Evolutionary conservation across 2,797 vertebrate genomes (phyloP), one percentile per base, ranked within the genome.

Genomic region (Carduelis carduelis): DNA sequence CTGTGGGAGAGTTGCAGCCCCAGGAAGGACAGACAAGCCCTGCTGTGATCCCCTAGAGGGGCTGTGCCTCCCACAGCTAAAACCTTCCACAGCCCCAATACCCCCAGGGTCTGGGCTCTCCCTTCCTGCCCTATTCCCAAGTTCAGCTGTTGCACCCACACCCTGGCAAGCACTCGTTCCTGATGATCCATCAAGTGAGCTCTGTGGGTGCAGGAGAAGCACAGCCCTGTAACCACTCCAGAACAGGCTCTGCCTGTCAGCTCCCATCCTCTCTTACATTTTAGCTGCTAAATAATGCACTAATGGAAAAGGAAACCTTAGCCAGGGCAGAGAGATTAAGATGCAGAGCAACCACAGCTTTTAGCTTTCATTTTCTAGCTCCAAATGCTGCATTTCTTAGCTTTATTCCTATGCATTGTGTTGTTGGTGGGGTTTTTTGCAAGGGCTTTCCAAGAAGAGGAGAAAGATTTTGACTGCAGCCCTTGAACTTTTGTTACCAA

Each of bases 291-390:
- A 95, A 97, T 94, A 96, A 96, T 93, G 81, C 81, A 87, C 60
- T 85, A 89, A 74, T 83, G 82, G 82, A 95, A 96, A 96, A 85
- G 57, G 76, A 94, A 96, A 96, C 93, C 86, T 90, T 82, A 80
- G 75, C 78, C 68, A 71, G 64, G 43, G 56, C 78, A 70, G 64
- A 26, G 55, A 64, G 91, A 85, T 89, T 76, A 89, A 95, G 87
- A 93, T 52, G 59, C 86, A 92, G 77, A 87, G 41, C 59, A 84
- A 66, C 84, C 32, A 64, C 84, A 90, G 92, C 79, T 80, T 92
- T 92, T 66, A 68, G 39, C 75, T 83, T 84, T 74, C 24, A 35
- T 85, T 92, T 80, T 70, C 71, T 89, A 50, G 22, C 78, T 93
- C 65, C 37, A 39, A 61, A 37, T 49, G 34, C 52, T 56, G 34